phyloP scores from a whole-genome alignment of 2,888 invertebrate species.

The Pristionchus arcanus region DNA sequence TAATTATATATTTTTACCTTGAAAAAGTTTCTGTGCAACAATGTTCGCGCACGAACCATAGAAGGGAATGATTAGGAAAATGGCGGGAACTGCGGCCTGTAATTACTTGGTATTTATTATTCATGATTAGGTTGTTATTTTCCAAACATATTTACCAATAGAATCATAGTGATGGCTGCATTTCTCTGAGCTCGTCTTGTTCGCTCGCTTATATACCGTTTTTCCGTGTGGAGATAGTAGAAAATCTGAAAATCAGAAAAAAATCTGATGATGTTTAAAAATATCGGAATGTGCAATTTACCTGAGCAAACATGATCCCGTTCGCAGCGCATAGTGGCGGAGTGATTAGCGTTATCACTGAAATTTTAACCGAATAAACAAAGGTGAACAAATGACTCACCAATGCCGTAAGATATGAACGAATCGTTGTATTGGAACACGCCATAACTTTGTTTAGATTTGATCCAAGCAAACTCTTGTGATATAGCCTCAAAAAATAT shows the following conservation, averaged over 20 bases:
- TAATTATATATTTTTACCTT: too few species aligned
- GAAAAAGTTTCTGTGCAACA: background rate
- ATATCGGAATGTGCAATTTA: too few species aligned
- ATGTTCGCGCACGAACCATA: background rate
- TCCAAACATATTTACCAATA: background rate
- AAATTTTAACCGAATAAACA: background rate
- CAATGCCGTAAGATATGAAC: background rate
- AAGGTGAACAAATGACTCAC: background rate
- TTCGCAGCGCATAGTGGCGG: background rate
- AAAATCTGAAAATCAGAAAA: background rate
- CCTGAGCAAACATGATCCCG: background rate
- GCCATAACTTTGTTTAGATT: background rate
- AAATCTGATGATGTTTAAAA: too few species aligned
- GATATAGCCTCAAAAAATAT: too few species aligned
- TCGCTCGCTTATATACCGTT: background rate
- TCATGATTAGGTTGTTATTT: too few species aligned
- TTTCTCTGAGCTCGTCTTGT: background rate
- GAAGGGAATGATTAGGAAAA: conserved; percentile 1
- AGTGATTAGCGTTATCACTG: background rate
- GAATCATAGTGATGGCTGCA: background rate
- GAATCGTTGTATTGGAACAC: background rate
- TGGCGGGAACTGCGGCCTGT: background rate
- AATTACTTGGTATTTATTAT: background rate
- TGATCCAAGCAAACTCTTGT: background rate
- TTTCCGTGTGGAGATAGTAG: background rate